Evolutionary conservation across 2,888 invertebrate genomes (phyloP).

Genomic region (Caenorhabditis sp.): DNA sequence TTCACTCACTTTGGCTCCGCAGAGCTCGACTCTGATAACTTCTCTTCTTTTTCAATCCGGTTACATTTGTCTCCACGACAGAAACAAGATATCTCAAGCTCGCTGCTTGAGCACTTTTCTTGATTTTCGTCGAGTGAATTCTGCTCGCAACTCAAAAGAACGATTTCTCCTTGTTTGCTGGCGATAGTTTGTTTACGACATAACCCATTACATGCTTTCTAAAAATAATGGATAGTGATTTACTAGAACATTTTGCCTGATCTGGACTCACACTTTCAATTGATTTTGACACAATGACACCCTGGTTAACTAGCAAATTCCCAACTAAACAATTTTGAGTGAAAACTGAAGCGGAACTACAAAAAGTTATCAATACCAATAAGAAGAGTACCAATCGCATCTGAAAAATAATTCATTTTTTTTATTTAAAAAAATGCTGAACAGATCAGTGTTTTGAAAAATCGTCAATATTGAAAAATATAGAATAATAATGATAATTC

Average conservation of each 20-base stretch:
- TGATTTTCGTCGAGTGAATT: slow-evolving; percentile 30
- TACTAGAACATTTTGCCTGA: background rate
- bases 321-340: slow-evolving; percentile 47
- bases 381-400: slow-evolving; percentile 59
- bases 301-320: slow-evolving; percentile 37
- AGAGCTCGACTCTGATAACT: slow-evolving; percentile 13
- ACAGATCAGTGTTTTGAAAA: too few species aligned
- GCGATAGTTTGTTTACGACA: slow-evolving; percentile 33
- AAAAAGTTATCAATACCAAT: slow-evolving; percentile 41
- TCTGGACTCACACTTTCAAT: slow-evolving; percentile 21
- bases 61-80: slow-evolving; percentile 38
- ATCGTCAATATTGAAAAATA: too few species aligned
- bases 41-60: slow-evolving; percentile 36
- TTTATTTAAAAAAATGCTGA: too few species aligned
- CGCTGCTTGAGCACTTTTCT: slow-evolving; percentile 38
- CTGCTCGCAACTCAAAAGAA: slow-evolving; percentile 44
- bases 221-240: slow-evolving; percentile 5
- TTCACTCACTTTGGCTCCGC: slow-evolving; percentile 26
- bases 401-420: too few species aligned
- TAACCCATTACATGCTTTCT: slow-evolving; percentile 44
- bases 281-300: slow-evolving; percentile 42
- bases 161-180: slow-evolving; percentile 17
- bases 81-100: slow-evolving; percentile 39
- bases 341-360: slow-evolving; percentile 26
- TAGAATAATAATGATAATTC: too few species aligned